Percentiles rank a stretch among this genome's conserved stretches.
Conservation (phyloP, 2,888 invertebrate species). For the Lithophane ornitopus region DNA sequence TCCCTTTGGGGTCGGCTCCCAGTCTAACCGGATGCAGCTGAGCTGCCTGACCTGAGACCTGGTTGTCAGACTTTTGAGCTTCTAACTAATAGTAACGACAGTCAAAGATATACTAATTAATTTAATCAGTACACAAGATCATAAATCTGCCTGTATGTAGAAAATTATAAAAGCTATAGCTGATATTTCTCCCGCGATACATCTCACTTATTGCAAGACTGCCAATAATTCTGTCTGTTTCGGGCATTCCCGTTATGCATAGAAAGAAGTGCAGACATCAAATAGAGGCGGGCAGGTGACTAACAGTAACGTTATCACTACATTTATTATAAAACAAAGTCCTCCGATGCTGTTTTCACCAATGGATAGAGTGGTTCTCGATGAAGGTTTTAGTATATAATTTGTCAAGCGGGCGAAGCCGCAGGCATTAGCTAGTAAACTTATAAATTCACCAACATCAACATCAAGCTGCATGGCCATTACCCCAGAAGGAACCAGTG, state of each 20-base stretch:
- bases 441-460: conserved; percentile 28
- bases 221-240: conserved; percentile 12
- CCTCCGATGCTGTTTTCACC: too few relatives aligned
- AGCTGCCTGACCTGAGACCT: too few relatives aligned
- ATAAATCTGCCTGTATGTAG: not conserved
- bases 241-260: conserved; percentile 5
- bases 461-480: conserved; percentile 14
- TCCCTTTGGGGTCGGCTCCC: too few relatives aligned
- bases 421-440: too few relatives aligned
- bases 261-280: conserved; percentile 12
- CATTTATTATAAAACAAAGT: too few relatives aligned
- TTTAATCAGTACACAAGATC: conserved; percentile 16
- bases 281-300: not conserved
- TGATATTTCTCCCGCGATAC: not conserved
- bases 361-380: too few relatives aligned
- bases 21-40: too few relatives aligned
- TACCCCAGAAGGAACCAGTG: conserved; percentile 2
- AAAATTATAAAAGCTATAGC: not conserved
- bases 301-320: not conserved
- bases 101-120: not conserved
- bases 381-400: too few relatives aligned
- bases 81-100: too few relatives aligned
- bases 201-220: conserved; percentile 15
- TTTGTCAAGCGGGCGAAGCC: too few relatives aligned
- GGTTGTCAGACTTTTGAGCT: too few relatives aligned